Base-by-base conservation (phyloP, 1,140 invertebrate species). In the Hydropsyche tenuis region DNA sequence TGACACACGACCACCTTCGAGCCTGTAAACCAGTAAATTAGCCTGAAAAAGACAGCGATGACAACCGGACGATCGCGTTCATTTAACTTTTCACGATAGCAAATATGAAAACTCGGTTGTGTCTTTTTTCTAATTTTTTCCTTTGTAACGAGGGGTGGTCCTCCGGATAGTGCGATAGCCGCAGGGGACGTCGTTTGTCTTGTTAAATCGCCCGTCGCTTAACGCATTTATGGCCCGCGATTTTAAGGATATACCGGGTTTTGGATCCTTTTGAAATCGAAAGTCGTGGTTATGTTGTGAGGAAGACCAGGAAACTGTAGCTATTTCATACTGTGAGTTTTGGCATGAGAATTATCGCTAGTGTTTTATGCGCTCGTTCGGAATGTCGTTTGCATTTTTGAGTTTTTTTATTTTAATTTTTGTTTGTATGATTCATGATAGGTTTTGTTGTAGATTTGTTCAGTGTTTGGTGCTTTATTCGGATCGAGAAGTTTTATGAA, bases 191-290 rank as follows among this genome's bases (percentile, higher is more conserved):
- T 60, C 45, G 46, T 73, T 65, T 65, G 60, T 73, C 71, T 64
- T 37, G 71, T 64, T 73, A 46, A 73, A 73, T 73, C 62, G 71
- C 14, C 71, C 71, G 25, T 65, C 23, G 18, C 37, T 20, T 73
- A 53, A 73, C 43, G 43, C 70, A 63, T 72, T 72, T 72, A 60
- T 46, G 70, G 70, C 22, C 62, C 69, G 48, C 62, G 69, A 72
- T 56, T 27, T 64, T 37, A n/a, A 37, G 30, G 30, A 37, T 37
- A 37, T 4, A 37, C 30, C 30, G 3, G 30, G 30, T 4, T 37
- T 37, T 9, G 30, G 3, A 37, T 37, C 30, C 30, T 37, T 37
- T 37, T 9, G 30, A 37, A 37, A 37, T 37, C 9, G 30, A 37
- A 37, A 37, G 30, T 37, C 9, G n/a, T n/a, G n/a, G n/a, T n/a